These are phyloP conservation scores for Cloeon dipterum DNA, from an alignment of 2,888 invertebrate genomes.

Conservation along the genomic window DNA sequence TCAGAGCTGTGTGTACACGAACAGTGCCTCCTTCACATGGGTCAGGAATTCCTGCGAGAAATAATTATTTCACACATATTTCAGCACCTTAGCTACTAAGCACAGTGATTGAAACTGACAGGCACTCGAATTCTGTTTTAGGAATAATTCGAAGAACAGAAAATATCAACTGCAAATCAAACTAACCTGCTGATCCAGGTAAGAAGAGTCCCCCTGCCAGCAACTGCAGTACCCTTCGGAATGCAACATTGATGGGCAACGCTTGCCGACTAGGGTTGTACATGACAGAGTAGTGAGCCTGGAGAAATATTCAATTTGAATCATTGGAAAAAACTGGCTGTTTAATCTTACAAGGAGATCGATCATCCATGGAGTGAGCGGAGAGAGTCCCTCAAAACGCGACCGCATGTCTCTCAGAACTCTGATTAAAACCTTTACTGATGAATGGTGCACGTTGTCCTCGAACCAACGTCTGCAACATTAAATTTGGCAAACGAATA, in stretches of 20 bases:
- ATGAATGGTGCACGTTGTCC: constrained; percentile 91
- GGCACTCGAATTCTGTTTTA: no score
- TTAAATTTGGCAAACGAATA: constrained; percentile 4
- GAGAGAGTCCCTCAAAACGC: constrained; percentile 73
- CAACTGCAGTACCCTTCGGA: constrained; percentile 71
- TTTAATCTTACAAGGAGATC: constrained; percentile 50
- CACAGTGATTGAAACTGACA: no score
- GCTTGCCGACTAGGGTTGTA: constrained; percentile 87
- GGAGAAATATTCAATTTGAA: constrained; percentile 9
- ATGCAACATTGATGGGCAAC: constrained; percentile 76
- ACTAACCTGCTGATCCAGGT: constrained; percentile 69
- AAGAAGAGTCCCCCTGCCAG: constrained; percentile 85
- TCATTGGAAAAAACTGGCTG: background rate
- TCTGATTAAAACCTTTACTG: constrained; percentile 83
- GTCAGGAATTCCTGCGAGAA: constrained; percentile 46
- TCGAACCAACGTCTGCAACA: constrained; percentile 73
- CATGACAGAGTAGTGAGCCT: constrained; percentile 89
- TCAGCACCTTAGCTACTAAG: no score
- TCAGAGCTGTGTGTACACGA: constrained; percentile 74
- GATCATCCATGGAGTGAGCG: constrained; percentile 89
- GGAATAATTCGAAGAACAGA: no score
- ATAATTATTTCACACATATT: no score
- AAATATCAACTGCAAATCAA: no score
- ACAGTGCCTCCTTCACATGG: constrained; percentile 81
- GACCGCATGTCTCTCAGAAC: constrained; percentile 77